Evolutionary conservation across 2,113 vertebrate species (phyloP), one percentile per base, ranked within the genome.

Genomic region (Scophthalmus maximus): DNA sequence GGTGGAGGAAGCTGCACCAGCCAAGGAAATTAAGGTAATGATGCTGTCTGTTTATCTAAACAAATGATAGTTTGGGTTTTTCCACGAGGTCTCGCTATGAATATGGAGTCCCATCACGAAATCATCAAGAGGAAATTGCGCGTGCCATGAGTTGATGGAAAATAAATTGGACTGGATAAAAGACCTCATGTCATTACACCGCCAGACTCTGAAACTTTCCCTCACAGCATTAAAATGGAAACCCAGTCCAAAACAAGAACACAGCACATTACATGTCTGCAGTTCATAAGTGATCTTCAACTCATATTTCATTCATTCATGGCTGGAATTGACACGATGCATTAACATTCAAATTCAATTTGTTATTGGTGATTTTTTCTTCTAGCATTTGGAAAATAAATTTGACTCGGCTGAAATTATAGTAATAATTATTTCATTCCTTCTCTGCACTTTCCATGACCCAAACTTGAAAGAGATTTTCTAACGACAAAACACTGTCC

Each of bases 11-110:
- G 83, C 89, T 32, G 75, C 87, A 34, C 87, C 95, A 87, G 88
- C 92, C 78, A 98, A 96, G 86, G 95, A 95, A 87, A 90, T 95
- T 81, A 98, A 98, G 96, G 98, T 99, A 94, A 87, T 74, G 34
- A 88, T 73, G 69, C 51, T 30, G 60, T 74, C 74, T 88, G 60
- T 89, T 86, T 76, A 80, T 77, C 72, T 44, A 73, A 78, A 73
- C 59, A 65, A 46, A 73, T 46, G 25, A 30, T 62, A 29, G 44
- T 59, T 72, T 51, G 32, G 10, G 20, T 22, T 70, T 66, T 72
- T 73, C 74, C 68, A 65, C 25, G 17, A 47, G 12, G 42, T 36
- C 51, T 59, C 51, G 57, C 36, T 42, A 27, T 56, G 29, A 76
- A 18, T 47, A 85, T n/a, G 55, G 74, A 26, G 49, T n/a, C 49